Evolutionary conservation across 1,140 invertebrate genomes (phyloP), one percentile per base, ranked within the genome.

Genomic region (Magallana angulata): DNA sequence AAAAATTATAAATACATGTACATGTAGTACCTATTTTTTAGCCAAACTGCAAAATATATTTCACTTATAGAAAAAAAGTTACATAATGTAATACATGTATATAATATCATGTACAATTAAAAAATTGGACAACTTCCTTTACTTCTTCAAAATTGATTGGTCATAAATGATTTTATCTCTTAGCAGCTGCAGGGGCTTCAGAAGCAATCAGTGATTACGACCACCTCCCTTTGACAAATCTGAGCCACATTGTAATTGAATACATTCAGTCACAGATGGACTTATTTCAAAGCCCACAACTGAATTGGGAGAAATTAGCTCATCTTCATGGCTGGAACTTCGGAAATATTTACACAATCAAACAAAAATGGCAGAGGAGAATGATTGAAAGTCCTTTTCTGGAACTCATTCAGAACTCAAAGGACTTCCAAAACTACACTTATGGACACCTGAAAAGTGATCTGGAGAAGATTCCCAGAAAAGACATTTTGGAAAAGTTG

Each of bases 351-450:
- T 62, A 85, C 24, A 64, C 82, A 0, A 60, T 82, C 16, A 57
- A 84, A 18, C 76, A 85, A 18, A 84, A 85, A 8, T 87, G 84
- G 86, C 68, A 85, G 8, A 68, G 18, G 82, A 76, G 83, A 16
- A 57, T 88, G 62, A 84, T 87, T 7, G 83, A 85, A 12, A 87
- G 86, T 83, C 89, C 82, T n/a, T 86, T 87, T 30, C 64, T 85
- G 62, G 64, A 85, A 30, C 60, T 88, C 36, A 58, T 88, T 57
- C 68, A 76, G 36, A 58, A 58, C 14, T 58, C 57, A n/a, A 59
- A 88, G 36, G 58, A 83, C 7, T 88, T 88, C 16, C 84, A 88
- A 30, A 56, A 85, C 68, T 88, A 88, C 62, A 88, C 87, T 18
- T 56, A 82, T 12, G 12, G 57, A 1, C 71, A 88, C 12, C 80